Base-by-base conservation (phyloP, 2,888 invertebrate species). In the Ophion obscuratus region DNA sequence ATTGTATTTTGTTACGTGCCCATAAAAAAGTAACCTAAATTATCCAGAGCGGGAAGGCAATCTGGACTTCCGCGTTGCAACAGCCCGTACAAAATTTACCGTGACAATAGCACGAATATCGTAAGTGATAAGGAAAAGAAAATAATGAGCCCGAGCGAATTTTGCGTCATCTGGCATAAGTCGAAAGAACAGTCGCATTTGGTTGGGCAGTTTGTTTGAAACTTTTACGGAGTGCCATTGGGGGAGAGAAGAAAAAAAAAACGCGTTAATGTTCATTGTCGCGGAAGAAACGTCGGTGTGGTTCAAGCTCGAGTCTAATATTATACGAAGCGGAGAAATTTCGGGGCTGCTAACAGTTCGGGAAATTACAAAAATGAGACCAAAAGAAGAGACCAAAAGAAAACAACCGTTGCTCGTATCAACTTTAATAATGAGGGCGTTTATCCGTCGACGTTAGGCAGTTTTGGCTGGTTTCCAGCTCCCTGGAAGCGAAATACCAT, bases 371-470 rank as follows among this genome's bases (percentile, higher is more conserved):
- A 93, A 76, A 66, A 64, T 24, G 14, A 10, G 36, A 53, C 31
- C 31, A 20, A 14, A 47, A 24, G 11, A 47, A 24, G 14, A 17
- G 47, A 47, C 11, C 47, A 7, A 31, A 40, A 40, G 47, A 61
- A 73, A 93, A 92, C 91, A 93, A 89, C 90, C 90, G 89, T 24
- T 89, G 86, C 88, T 88, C 87, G 90, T 91, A 92, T 93, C 91
- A 92, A 92, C 91, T 92, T 92, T 92, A 90, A 91, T 93, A 93
- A 93, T 92, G 92, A 92, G 92, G 88, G 87, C 88, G 79, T 85
- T 84, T 73, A 71, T 67, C 71, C 88, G 83, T 90, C 90, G 86
- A 90, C 91, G 92, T 90, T 92, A 90, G 90, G 90, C 90, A 89
- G 90, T 68, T 89, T 91, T 93, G 93, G 93, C 92, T 87, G 88